These are phyloP conservation scores for Aelia acuminata DNA, from an alignment of 2,888 invertebrate species.

Conservation along the genomic window DNA sequence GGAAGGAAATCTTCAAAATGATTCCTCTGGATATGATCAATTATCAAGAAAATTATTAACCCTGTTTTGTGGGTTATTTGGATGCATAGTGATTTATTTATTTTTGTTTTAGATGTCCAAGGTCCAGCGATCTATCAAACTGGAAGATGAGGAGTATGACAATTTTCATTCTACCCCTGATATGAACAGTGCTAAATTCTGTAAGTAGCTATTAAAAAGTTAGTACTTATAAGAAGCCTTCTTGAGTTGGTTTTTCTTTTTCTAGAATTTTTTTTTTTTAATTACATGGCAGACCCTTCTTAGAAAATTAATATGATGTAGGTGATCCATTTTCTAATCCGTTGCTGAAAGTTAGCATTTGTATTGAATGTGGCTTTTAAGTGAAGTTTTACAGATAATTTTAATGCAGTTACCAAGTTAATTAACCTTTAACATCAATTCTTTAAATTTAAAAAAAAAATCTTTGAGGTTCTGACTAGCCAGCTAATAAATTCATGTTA, in stretches of 20 bases:
- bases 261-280: background rate
- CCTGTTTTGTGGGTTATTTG: background rate
- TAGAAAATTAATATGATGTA: no score
- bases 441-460: no score
- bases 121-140: conserved; percentile 65
- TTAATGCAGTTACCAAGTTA: no score
- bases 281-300: no score
- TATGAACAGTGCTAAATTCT: conserved; percentile 64
- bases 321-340: background rate
- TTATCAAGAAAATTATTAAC: background rate
- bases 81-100: background rate
- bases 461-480: no score
- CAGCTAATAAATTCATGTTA: no score
- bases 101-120: conserved; percentile 65
- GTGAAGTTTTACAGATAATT: no score
- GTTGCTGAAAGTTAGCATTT: background rate
- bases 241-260: background rate
- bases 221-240: background rate
- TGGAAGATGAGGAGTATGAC: conserved; percentile 65
- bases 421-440: no score
- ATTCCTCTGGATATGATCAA: no score
- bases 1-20: background rate
- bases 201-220: conserved; percentile 59
- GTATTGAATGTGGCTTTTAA: background rate
- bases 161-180: conserved; percentile 65